Evolutionary conservation across 53 echinoderm and acorn worm species (phyloP).

Genomic region (Apostichopus leukothele): DNA sequence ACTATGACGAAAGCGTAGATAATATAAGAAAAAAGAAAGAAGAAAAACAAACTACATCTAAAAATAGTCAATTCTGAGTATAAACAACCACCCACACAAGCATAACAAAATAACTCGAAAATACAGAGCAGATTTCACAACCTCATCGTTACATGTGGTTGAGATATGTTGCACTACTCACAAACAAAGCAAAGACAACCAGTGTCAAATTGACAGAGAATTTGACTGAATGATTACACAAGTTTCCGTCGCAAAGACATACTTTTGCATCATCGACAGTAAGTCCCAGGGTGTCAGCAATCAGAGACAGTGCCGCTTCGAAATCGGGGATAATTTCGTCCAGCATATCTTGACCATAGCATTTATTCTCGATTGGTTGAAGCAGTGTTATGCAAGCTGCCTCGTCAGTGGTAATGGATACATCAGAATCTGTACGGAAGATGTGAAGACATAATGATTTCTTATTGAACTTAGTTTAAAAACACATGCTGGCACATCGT

Average conservation of each 20-base stretch:
- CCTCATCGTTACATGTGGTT: neutral
- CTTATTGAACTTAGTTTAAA: too few relatives aligned
- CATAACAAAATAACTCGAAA: too few relatives aligned
- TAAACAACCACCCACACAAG: too few relatives aligned
- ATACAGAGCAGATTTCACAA: neutral
- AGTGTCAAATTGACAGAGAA: neutral
- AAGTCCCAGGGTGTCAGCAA: neutral
- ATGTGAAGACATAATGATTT: too few relatives aligned
- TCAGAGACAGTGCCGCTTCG: neutral
- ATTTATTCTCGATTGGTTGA: neutral
- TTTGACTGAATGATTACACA: neutral
- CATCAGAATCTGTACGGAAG: neutral
- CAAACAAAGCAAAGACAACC: neutral
- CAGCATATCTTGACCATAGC: neutral
- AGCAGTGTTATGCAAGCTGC: neutral
- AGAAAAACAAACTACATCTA: too few relatives aligned
- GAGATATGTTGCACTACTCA: neutral
- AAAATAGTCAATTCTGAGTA: too few relatives aligned
- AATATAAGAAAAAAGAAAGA: too few relatives aligned
- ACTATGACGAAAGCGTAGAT: too few relatives aligned
- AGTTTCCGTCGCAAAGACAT: neutral
- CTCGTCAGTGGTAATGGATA: neutral
- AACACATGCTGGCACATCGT: too few relatives aligned
- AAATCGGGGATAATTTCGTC: neutral
- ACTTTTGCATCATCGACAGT: neutral